These are phyloP conservation scores for Anaspis maculata DNA, from an alignment of 2,888 invertebrate genomes.

Conservation along the genomic window DNA sequence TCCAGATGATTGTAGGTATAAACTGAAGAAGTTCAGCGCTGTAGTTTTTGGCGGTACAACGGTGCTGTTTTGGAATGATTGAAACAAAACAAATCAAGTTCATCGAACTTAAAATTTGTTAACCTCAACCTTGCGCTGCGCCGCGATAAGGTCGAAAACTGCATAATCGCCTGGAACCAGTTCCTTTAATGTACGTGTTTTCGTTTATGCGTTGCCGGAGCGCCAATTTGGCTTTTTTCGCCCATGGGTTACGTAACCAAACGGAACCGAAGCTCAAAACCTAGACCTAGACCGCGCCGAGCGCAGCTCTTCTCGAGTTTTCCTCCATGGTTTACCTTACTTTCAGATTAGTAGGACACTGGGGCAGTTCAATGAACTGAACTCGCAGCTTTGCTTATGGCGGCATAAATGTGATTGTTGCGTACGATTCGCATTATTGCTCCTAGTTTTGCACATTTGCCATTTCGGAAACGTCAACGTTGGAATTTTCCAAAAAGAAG, in stretches of 20 bases:
- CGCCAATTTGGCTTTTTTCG: conserved; percentile 7
- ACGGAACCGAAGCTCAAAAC: no score
- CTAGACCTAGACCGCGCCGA: no score
- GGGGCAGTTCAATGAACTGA: conserved; percentile 41
- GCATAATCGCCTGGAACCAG: conserved; percentile 20
- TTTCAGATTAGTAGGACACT: conserved; percentile 42
- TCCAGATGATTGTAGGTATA: no score
- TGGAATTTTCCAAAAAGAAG: no score
- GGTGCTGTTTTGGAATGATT: no score
- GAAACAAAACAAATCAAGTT: no score
- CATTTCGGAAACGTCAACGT: no score
- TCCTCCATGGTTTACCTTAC: conserved; percentile 32
- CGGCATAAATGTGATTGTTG: not conserved
- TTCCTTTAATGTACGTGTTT: conserved; percentile 17
- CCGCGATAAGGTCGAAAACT: conserved; percentile 16
- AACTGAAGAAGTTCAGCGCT: not conserved
- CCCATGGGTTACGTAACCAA: no score
- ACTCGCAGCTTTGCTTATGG: conserved; percentile 6
- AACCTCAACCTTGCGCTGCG: conserved; percentile 14
- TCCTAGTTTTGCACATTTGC: no score
- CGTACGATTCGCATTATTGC: no score
- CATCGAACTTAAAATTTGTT: conserved; percentile 13
- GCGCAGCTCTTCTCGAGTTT: conserved; percentile 25
- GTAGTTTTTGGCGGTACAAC: not conserved
- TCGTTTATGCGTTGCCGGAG: conserved; percentile 10